phyloP scores from a whole-genome alignment of 2,113 vertebrate species.

The Laticauda colubrina region DNA sequence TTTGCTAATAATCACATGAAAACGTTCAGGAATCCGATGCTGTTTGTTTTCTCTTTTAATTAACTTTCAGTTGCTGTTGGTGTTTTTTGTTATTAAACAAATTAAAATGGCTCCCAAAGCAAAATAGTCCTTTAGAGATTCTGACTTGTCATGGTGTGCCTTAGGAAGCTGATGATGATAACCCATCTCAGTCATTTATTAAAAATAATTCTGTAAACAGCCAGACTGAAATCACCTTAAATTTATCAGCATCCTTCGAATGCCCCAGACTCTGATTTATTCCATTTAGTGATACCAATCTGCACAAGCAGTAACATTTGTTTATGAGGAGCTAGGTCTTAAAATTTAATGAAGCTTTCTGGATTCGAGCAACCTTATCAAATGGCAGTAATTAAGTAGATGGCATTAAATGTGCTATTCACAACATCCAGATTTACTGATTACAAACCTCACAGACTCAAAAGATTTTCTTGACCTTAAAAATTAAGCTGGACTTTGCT shows the following conservation, averaged over 20 bases:
- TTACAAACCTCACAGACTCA: background rate
- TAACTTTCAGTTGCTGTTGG: background rate
- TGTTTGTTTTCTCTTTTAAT: constrained; percentile 13
- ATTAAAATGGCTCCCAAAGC: constrained; percentile 6
- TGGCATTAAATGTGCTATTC: background rate
- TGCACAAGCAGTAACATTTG: constrained; percentile 1
- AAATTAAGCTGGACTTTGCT: background rate
- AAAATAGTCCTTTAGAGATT: constrained; percentile 1
- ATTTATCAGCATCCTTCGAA: background rate
- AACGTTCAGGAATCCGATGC: background rate
- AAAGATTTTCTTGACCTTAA: constrained; percentile 1
- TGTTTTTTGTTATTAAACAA: background rate
- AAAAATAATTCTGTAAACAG: background rate
- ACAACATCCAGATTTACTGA: constrained; percentile 4
- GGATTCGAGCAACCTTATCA: background rate
- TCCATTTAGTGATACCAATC: constrained; percentile 1
- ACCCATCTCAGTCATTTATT: constrained; percentile 3
- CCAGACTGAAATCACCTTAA: background rate
- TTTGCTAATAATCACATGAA: background rate
- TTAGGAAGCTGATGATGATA: background rate
- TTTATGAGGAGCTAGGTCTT: constrained; percentile 14
- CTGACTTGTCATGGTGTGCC: background rate
- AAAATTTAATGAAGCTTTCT: constrained; percentile 21
- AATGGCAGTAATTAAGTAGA: constrained; percentile 21
- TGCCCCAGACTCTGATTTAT: background rate